Conservation (phyloP, 2,888 invertebrate genomes). For the Apodemia zela region DNA sequence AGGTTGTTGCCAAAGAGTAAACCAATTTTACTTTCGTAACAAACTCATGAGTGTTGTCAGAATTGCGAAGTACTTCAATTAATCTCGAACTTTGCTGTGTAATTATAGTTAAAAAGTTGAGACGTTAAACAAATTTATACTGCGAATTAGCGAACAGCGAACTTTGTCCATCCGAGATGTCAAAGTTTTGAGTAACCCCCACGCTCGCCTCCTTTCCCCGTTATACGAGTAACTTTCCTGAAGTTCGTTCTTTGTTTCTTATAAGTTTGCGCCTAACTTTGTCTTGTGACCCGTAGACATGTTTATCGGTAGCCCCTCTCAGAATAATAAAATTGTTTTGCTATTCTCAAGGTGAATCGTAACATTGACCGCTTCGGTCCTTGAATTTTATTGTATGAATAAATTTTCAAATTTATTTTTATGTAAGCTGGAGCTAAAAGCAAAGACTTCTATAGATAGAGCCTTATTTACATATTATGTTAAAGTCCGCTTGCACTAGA, state of each 20-base stretch:
- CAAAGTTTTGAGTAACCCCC: slow-evolving; percentile 68
- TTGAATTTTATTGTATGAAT: slow-evolving; percentile 15
- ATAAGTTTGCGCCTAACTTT: slow-evolving; percentile 56
- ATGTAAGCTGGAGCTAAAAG: too few species aligned
- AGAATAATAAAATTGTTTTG: slow-evolving; percentile 30
- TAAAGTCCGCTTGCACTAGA: too few species aligned
- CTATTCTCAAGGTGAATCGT: slow-evolving; percentile 21
- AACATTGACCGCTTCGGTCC: slow-evolving; percentile 16
- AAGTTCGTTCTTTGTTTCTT: slow-evolving; percentile 63
- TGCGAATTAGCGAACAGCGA: slow-evolving; percentile 71
- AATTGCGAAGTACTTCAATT: slow-evolving; percentile 63
- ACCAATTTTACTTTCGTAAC: slow-evolving; percentile 46
- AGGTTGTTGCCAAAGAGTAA: background rate
- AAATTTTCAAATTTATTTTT: slow-evolving; percentile 7
- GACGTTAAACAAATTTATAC: slow-evolving; percentile 80
- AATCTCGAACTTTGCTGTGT: slow-evolving; percentile 66
- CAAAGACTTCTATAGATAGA: too few species aligned
- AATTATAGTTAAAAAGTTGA: slow-evolving; percentile 78
- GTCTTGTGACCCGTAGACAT: slow-evolving; percentile 55
- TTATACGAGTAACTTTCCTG: slow-evolving; percentile 58
- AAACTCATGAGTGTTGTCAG: slow-evolving; percentile 51
- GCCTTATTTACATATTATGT: too few species aligned
- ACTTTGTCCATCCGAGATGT: slow-evolving; percentile 65
- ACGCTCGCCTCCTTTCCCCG: slow-evolving; percentile 35
- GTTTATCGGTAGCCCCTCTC: slow-evolving; percentile 51